Conservation (phyloP, 1,140 invertebrate species). For the Drosophila erecta region DNA sequence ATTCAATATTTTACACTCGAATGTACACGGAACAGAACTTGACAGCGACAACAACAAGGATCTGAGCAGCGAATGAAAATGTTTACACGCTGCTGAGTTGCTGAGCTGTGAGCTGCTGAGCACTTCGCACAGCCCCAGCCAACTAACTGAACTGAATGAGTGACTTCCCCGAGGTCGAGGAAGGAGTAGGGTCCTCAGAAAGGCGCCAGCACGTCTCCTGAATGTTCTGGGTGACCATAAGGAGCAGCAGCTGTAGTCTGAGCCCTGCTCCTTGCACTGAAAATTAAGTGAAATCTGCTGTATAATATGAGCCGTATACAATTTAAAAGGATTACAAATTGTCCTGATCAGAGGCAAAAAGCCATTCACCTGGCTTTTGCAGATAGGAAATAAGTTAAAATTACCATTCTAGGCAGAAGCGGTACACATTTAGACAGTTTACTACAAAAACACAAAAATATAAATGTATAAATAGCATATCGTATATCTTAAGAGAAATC, state of each 20-base stretch:
- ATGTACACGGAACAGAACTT: conserved; percentile 76
- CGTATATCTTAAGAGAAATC: too few species aligned
- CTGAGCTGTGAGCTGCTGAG: conserved; percentile 32
- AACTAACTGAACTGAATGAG: conserved; percentile 40
- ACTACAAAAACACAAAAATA: neutral
- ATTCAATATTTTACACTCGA: conserved; percentile 82
- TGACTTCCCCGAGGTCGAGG: conserved; percentile 17
- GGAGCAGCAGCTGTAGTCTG: conserved; percentile 1
- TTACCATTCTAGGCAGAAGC: too few species aligned
- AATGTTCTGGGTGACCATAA: conserved; percentile 57
- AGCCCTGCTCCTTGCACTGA: conserved; percentile 1
- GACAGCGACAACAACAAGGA: conserved; percentile 54
- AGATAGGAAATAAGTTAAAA: too few species aligned
- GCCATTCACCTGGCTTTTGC: too few species aligned
- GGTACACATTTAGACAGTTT: too few species aligned
- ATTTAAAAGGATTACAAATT: neutral
- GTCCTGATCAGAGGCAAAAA: too few species aligned
- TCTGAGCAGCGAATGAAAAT: conserved; percentile 67
- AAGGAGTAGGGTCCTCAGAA: conserved; percentile 7
- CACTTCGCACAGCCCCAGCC: conserved; percentile 48
- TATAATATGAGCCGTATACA: neutral
- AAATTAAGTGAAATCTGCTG: neutral
- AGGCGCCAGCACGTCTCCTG: conserved; percentile 63
- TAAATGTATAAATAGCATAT: too few species aligned
- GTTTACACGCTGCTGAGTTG: conserved; percentile 73